These are phyloP conservation scores for Drosophila pegasa DNA, from an alignment of 2,888 invertebrate species.

Conservation along the genomic window DNA sequence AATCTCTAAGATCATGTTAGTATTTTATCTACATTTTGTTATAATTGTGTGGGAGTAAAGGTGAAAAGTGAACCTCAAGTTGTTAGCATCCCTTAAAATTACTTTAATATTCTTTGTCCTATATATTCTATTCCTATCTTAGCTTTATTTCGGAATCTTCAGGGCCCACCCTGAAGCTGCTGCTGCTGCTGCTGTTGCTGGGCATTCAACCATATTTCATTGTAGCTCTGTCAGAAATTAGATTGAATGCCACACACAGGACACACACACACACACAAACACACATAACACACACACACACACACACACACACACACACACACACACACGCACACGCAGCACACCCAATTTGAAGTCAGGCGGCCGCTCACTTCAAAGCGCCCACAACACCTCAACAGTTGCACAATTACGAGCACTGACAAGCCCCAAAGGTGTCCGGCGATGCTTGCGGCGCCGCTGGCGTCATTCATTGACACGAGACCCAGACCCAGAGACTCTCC, in stretches of 20 bases:
- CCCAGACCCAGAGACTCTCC: constrained; percentile 15
- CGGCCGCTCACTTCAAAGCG: constrained; percentile 31
- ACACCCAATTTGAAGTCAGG: constrained; percentile 1
- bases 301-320: constrained; percentile 16
- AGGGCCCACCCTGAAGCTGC: constrained; percentile 26
- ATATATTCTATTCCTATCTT: background rate
- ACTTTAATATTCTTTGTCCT: background rate
- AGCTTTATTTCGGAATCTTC: background rate
- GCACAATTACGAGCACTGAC: constrained; percentile 59
- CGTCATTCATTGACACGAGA: constrained; percentile 69
- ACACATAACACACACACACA: constrained; percentile 8
- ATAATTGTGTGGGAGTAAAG: too few species aligned
- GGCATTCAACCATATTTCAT: constrained; percentile 31
- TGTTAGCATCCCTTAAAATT: background rate
- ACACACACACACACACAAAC: constrained; percentile 11
- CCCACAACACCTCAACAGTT: constrained; percentile 46
- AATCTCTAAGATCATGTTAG: background rate
- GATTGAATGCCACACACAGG: constrained; percentile 40
- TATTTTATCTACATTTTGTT: background rate
- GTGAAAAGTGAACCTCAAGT: too few species aligned
- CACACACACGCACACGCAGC: constrained; percentile 6
- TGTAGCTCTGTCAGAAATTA: constrained; percentile 32
- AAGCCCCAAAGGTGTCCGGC: constrained; percentile 62
- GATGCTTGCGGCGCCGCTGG: constrained; percentile 44
- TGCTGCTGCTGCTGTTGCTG: constrained; percentile 5